These are phyloP conservation scores for Achatina immaculata DNA, from an alignment of 1,140 invertebrate genomes.

Conservation along the genomic window DNA sequence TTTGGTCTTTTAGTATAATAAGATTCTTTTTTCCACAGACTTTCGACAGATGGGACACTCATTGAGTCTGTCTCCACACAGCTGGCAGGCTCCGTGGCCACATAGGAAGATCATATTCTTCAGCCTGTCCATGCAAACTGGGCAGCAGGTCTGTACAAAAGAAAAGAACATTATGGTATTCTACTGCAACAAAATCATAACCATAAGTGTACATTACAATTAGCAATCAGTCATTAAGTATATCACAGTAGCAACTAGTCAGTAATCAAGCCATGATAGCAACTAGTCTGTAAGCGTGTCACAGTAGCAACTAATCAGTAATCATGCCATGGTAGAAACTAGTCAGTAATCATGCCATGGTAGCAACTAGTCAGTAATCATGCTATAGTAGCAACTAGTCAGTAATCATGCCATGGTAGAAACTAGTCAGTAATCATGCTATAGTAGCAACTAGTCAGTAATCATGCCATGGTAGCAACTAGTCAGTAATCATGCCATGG, in stretches of 20 bases:
- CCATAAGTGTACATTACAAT: too few species aligned
- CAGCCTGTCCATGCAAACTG: slow-evolving; percentile 95
- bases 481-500: not conserved
- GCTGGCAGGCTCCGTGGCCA: slow-evolving; percentile 97
- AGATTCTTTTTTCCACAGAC: slow-evolving; percentile 92
- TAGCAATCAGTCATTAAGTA: too few species aligned
- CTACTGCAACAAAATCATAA: too few species aligned
- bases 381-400: not conserved
- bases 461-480: not conserved
- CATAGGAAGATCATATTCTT: slow-evolving; percentile 99
- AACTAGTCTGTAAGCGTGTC: not conserved
- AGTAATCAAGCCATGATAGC: not conserved
- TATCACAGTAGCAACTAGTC: not conserved
- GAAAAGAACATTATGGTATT: slow-evolving; percentile 15
- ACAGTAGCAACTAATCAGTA: not conserved
- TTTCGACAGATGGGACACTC: slow-evolving; percentile 98
- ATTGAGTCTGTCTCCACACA: slow-evolving; percentile 96
- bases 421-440: not conserved
- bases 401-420: not conserved
- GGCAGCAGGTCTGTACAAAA: slow-evolving; percentile 90
- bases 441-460: not conserved
- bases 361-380: not conserved
- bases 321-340: not conserved
- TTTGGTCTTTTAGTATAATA: slow-evolving; percentile 89
- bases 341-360: not conserved